These are phyloP conservation scores for Orussus abietinus DNA, from an alignment of 1,140 invertebrate species.

Conservation along the genomic window DNA sequence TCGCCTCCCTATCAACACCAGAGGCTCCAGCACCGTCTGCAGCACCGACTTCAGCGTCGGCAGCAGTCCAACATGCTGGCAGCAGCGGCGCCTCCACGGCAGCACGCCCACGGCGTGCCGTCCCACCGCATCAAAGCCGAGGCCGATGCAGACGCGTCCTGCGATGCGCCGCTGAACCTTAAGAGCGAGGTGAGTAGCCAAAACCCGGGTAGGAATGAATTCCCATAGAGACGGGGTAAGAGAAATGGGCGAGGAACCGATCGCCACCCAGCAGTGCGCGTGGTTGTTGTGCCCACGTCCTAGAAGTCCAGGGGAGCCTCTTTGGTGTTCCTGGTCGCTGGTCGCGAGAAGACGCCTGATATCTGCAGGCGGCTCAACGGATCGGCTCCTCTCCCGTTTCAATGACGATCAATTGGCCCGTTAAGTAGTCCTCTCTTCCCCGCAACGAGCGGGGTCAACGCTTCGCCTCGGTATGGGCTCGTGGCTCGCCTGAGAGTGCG, in stretches of 20 bases:
- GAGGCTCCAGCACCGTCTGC: slow-evolving; percentile 29
- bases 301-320: no score
- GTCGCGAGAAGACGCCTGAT: no score
- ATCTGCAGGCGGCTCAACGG: no score
- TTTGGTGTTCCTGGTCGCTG: no score
- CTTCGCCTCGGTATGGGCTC: slow-evolving; percentile 7
- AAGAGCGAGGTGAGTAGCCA: slow-evolving; percentile 49
- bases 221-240: no score
- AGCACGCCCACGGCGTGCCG: slow-evolving; percentile 47
- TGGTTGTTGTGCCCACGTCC: no score
- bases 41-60: slow-evolving; percentile 41
- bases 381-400: no score
- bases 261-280: no score
- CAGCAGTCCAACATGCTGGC: slow-evolving; percentile 52
- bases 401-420: slow-evolving; percentile 46
- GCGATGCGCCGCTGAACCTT: slow-evolving; percentile 50
- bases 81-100: slow-evolving; percentile 46
- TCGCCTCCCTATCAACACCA: slow-evolving; percentile 47
- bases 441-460: slow-evolving; percentile 18
- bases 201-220: no score
- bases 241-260: no score
- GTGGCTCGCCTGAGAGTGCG: slow-evolving; percentile 4
- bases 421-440: slow-evolving; percentile 34
- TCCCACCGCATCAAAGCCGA: slow-evolving; percentile 50
- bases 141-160: slow-evolving; percentile 45